phyloP scores from a whole-genome alignment of 2,113 vertebrate genomes.

The Tyto alba region DNA sequence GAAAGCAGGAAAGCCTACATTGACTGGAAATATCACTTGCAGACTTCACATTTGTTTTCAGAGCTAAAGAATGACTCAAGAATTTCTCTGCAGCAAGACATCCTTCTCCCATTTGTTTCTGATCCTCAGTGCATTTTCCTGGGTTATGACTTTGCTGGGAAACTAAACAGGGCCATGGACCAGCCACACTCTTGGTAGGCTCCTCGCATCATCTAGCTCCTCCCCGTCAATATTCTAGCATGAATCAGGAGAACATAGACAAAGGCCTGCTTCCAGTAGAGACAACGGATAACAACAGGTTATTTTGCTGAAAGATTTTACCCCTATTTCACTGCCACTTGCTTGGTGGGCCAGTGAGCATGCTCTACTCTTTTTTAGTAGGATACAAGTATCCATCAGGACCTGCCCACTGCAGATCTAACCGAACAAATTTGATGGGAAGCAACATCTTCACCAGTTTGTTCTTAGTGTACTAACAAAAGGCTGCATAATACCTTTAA shows the following conservation, averaged over 20 bases:
- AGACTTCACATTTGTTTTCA: neutral
- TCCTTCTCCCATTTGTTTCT: neutral
- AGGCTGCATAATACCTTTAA: neutral
- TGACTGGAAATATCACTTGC: neutral
- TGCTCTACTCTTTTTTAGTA: rapidly evolving
- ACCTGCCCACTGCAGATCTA: neutral
- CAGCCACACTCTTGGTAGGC: neutral
- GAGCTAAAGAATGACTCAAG: neutral
- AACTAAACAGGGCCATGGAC: neutral
- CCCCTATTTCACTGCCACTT: neutral
- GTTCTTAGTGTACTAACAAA: neutral
- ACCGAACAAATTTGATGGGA: neutral
- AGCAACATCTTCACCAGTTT: neutral
- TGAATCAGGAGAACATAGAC: neutral
- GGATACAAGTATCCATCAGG: neutral
- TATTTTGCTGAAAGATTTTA: neutral
- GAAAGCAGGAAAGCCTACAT: neutral
- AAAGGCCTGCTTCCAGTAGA: neutral
- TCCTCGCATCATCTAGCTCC: neutral
- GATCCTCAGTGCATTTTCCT: neutral
- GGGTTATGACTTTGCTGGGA: neutral
- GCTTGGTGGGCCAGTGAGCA: neutral
- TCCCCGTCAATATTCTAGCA: neutral
- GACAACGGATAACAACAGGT: neutral
- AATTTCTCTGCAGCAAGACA: neutral